Conservation (phyloP, 1,140 invertebrate species). For the Leptinotarsa lineolata region DNA sequence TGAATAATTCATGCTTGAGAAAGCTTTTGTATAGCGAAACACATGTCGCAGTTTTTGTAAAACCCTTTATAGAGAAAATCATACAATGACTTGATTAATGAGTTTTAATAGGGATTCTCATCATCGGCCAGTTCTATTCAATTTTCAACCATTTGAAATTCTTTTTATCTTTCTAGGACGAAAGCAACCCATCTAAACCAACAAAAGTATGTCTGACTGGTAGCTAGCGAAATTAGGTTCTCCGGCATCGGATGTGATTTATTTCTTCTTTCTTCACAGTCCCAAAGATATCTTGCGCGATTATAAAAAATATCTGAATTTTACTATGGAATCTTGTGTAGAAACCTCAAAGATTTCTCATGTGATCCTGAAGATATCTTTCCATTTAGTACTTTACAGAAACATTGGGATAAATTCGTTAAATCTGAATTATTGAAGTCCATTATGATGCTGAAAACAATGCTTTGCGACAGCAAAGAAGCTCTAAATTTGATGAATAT, state of each 20-base stretch:
- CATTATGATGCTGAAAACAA: background rate
- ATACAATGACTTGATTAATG: no score
- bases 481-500: background rate
- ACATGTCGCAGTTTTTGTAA: no score
- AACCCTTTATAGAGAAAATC: no score
- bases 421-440: background rate
- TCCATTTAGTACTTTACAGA: background rate
- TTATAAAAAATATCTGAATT: constrained; percentile 9
- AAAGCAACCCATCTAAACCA: background rate
- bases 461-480: background rate
- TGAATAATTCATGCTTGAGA: no score
- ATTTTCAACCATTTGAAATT: no score
- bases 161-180: background rate
- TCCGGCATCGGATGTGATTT: background rate
- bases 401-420: background rate
- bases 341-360: background rate
- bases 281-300: background rate
- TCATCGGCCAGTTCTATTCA: no score
- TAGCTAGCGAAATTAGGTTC: background rate
- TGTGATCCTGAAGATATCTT: constrained; percentile 2
- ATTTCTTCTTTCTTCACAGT: constrained; percentile 9
- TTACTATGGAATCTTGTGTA: background rate
- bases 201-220: constrained; percentile 1
- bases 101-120: no score
- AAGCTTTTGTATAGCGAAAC: no score